Conservation (phyloP, 92 coral and sea anemone species). For the Porites rus region DNA sequence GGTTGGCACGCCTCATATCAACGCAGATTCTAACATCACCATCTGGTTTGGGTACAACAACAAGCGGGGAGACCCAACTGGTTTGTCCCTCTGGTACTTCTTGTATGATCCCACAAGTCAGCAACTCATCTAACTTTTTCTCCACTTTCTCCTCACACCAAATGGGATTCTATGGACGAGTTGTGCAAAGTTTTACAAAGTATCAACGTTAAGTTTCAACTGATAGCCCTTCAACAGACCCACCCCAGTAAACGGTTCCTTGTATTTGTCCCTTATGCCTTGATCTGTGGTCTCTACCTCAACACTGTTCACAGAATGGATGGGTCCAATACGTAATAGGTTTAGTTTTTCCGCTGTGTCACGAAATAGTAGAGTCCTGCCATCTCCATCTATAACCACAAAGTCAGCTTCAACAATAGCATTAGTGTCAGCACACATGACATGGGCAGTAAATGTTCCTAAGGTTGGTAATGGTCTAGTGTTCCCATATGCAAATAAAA, state of each 20-base stretch:
- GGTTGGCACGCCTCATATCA: too few species aligned
- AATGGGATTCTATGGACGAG: conserved; percentile 8
- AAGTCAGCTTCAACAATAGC: too few species aligned
- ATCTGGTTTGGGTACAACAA: neutral
- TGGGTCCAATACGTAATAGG: conserved; percentile 6
- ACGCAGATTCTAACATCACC: neutral
- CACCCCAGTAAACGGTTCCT: conserved; percentile 25
- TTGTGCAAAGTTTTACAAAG: conserved; percentile 12
- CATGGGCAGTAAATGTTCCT: conserved; percentile 21
- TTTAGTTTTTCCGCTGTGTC: neutral
- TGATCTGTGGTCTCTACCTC: neutral
- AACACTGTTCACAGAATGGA: conserved; percentile 22
- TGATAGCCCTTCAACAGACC: conserved; percentile 33
- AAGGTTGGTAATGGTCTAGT: conserved; percentile 17
- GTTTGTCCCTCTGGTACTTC: neutral
- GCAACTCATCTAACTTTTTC: too few species aligned
- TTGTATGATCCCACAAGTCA: too few species aligned
- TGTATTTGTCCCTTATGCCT: neutral
- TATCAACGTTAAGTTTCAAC: neutral
- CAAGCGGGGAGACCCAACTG: neutral
- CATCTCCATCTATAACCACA: too few species aligned
- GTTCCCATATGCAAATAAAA: too few species aligned
- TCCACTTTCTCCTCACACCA: too few species aligned
- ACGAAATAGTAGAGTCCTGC: neutral
- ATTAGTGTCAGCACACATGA: neutral